phyloP scores from a whole-genome alignment of 2,113 vertebrate species.

The Hemiprocne comata region DNA sequence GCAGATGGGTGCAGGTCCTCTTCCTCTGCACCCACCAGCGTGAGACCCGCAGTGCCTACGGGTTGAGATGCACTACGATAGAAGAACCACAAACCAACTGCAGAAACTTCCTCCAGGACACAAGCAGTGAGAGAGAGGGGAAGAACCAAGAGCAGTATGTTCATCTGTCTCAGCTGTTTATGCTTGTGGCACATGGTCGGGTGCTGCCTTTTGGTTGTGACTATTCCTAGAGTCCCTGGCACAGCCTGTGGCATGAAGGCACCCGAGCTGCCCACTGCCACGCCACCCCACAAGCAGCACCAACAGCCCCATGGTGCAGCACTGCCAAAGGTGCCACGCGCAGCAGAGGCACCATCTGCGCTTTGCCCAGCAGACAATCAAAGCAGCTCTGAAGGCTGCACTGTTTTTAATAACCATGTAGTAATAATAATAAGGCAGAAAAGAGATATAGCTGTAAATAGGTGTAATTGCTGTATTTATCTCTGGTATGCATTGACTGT shows the following conservation, averaged over 20 bases:
- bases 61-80: accelerated
- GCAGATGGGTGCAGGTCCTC: background rate
- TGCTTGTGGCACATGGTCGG: accelerated
- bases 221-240: background rate
- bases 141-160: background rate
- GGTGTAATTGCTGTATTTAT: constrained; percentile 45
- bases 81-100: background rate
- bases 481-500: background rate
- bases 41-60: accelerated
- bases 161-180: background rate
- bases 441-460: constrained; percentile 34
- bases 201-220: background rate
- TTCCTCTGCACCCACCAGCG: background rate
- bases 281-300: accelerated
- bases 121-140: background rate
- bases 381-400: background rate
- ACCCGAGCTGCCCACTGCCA: background rate
- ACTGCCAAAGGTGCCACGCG: accelerated
- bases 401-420: constrained; percentile 43
- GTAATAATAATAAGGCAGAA: constrained; percentile 27
- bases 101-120: background rate
- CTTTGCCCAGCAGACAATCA: background rate
- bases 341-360: accelerated
- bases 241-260: background rate
- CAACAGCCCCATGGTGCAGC: accelerated